Evolutionary conservation across 2,113 vertebrate genomes (phyloP).

Genomic region (Thryonomys swinderianus): DNA sequence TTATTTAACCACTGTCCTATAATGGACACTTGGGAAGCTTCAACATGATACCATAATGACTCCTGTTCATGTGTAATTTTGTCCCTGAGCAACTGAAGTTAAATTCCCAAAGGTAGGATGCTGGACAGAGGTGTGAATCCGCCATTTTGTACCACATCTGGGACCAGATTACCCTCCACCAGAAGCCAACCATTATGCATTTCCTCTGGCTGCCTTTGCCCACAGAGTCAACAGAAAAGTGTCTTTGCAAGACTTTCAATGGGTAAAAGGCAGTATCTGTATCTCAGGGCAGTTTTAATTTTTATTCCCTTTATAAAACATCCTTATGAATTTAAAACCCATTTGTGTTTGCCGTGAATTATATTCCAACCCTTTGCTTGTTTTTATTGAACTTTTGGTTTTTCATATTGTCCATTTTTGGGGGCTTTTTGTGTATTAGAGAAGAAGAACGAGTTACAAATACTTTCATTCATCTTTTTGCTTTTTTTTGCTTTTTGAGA

Average conservation of each 20-base stretch:
- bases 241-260: not conserved
- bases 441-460: not conserved
- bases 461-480: too few relatives aligned
- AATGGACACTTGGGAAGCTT: not conserved
- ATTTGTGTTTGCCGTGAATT: not conserved
- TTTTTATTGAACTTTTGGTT: not conserved
- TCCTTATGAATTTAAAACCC: not conserved
- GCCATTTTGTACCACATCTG: not conserved
- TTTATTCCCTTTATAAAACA: not conserved
- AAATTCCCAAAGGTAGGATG: not conserved
- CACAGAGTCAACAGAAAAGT: not conserved
- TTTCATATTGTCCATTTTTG: constrained; percentile 16
- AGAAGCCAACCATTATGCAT: not conserved
- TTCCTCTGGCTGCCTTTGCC: not conserved
- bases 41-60: not conserved
- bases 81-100: not conserved
- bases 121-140: not conserved
- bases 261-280: not conserved
- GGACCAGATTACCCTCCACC: not conserved
- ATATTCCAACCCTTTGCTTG: not conserved
- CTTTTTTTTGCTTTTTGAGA: too few relatives aligned
- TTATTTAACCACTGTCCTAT: not conserved
- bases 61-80: not conserved
- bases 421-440: not conserved
- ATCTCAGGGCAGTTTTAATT: not conserved